Evolutionary conservation across 2,797 vertebrate species (phyloP).

Genomic region (Decapterus maruadsi): DNA sequence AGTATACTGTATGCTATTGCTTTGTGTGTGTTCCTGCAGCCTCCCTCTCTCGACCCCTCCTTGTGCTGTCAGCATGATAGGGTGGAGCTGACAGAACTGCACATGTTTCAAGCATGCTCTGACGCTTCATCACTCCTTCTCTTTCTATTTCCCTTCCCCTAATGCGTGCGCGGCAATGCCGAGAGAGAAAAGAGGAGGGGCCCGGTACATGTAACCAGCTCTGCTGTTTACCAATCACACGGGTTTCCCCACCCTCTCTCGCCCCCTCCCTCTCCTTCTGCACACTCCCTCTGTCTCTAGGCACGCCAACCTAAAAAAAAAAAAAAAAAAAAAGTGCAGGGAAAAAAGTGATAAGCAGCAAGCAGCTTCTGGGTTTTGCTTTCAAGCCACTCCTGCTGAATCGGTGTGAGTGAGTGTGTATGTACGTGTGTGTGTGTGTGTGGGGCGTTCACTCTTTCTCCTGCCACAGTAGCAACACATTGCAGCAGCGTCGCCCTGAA

Average conservation of each 20-base stretch:
- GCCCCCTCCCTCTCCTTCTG: conserved; percentile 36
- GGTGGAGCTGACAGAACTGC: conserved; percentile 65
- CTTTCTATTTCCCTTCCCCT: conserved; percentile 57
- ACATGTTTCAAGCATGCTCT: conserved; percentile 79
- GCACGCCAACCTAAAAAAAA: conserved; percentile 73
- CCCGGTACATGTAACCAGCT: conserved; percentile 41
- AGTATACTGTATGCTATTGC: conserved; percentile 26
- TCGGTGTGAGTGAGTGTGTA: conserved; percentile 57
- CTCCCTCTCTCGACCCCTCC: conserved; percentile 63
- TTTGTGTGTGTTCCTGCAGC: conserved; percentile 54
- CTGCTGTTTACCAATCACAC: conserved; percentile 80
- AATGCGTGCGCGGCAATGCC: conserved; percentile 41
- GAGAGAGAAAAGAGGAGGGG: conserved; percentile 70
- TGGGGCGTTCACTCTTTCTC: conserved; percentile 63
- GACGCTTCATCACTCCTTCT: conserved; percentile 48
- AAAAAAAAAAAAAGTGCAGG: conserved; percentile 74
- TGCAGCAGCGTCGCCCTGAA: conserved; percentile 66
- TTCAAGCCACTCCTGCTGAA: conserved; percentile 84
- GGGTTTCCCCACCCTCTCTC: conserved; percentile 74
- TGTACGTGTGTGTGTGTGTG: conserved; percentile 29
- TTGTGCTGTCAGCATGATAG: conserved; percentile 68
- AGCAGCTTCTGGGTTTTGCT: conserved; percentile 88
- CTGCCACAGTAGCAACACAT: conserved; percentile 75
- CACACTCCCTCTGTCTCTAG: conserved; percentile 73
- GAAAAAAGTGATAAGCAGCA: conserved; percentile 81